Base-by-base conservation (phyloP, 2,797 vertebrate genomes). In the Heteromormyrus szaboi region DNA sequence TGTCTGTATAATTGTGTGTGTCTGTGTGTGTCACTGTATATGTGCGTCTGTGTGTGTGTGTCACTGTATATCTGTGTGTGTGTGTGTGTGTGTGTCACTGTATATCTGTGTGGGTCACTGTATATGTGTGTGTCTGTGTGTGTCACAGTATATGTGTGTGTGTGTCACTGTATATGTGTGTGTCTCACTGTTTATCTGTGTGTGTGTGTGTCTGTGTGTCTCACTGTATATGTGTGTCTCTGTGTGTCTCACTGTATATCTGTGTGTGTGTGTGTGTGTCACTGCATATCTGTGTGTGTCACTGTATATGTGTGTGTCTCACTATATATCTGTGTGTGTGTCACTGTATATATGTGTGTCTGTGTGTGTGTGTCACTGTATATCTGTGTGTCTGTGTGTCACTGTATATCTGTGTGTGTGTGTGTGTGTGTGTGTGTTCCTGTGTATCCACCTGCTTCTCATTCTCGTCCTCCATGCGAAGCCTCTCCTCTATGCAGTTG, bases 391-490 rank as follows among this genome's bases (percentile, higher is more conserved):
- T 46, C 59, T 88, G 86, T 25, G 87, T 68, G 72, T 86, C 89
- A 51, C 11, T 51, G 50, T 12, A 51, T 51, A 51, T 6, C 14
- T 14, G 46, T 53, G 4, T 6, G 37, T 88, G 79, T 29, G 1
- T 53, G 17, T 53, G 0, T 22, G 44, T 88, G 48, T 83, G 19
- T 88, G 59, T 85, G 48, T 22, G 17, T n/a, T 25, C 6, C 46
- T 46, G 44, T 48, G 85, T 68, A 22, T 44, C 91, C 92, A 99
- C 98, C 98, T 99, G 98, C 95, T 99, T 99, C 96, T 99, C 98
- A 4, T 99, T 99, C 96, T 99, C 98, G 4, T 99, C 98, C 93
- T 99, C 98, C 96, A 99, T 97, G 89, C 96, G 95, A 91, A 99
- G 97, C 79, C 95, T 94, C 94, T 99, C 98, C 92, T 99, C 98